Percentiles rank a stretch among this genome's conserved stretches.
Evolutionary conservation across 2,113 vertebrate species (phyloP).

Genomic region (cattle (Bos taurus)): DNA sequence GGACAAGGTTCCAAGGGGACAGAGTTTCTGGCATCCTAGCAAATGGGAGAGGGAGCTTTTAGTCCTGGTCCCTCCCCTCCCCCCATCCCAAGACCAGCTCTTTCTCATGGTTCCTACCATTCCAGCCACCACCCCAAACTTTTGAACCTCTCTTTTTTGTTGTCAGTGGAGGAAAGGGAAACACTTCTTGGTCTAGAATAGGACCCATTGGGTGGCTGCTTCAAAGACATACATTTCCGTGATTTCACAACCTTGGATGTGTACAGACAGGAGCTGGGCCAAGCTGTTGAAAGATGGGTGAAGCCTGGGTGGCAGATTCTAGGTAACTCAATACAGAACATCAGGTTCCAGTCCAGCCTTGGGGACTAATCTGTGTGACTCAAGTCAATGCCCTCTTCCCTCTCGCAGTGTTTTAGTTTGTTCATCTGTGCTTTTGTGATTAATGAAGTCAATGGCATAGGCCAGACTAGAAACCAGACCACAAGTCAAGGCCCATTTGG

Average conservation of each 20-base stretch:
- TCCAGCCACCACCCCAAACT: background rate
- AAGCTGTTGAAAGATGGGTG: background rate
- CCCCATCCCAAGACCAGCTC: background rate
- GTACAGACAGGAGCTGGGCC: background rate
- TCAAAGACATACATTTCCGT: background rate
- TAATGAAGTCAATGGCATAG: background rate
- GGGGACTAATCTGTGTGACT: background rate
- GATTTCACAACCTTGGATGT: background rate
- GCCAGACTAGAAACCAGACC: background rate
- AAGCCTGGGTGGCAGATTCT: background rate
- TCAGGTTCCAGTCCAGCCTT: background rate
- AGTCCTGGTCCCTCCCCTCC: background rate
- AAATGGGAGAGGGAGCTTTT: background rate
- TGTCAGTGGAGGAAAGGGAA: background rate
- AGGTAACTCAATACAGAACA: background rate
- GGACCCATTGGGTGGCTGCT: background rate
- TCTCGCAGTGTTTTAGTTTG: background rate
- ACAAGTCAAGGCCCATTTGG: background rate
- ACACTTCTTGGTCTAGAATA: background rate
- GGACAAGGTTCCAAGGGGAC: background rate
- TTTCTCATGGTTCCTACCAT: background rate
- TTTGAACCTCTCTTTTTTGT: background rate
- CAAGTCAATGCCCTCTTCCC: background rate
- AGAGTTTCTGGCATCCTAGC: background rate
- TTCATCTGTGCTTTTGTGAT: conserved; percentile 2